phyloP scores from a whole-genome alignment of 2,888 invertebrate species.

The Thumatha senex region DNA sequence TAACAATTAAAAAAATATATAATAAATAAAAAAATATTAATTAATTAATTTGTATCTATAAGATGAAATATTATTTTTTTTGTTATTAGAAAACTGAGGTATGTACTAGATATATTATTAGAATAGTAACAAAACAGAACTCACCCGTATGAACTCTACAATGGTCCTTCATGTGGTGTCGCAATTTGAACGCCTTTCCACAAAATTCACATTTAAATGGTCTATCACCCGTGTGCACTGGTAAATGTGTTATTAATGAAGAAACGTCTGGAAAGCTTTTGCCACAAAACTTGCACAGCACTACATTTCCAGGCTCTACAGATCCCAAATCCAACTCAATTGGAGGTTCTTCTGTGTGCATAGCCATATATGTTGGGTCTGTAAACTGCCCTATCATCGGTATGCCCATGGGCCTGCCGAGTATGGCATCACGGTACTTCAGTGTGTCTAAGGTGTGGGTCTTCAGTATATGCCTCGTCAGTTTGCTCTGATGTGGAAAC shows the following conservation, averaged over 20 bases:
- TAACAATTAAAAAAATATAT: neutral
- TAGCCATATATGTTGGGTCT: constrained; percentile 72
- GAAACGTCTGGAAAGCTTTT: constrained; percentile 96
- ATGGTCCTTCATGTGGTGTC: constrained; percentile 97
- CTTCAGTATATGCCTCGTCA: constrained; percentile 94
- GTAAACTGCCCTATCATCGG: constrained; percentile 76
- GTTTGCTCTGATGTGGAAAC: constrained; percentile 95
- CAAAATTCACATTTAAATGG: constrained; percentile 97
- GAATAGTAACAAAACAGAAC: constrained; percentile 30
- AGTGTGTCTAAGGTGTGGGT: constrained; percentile 94
- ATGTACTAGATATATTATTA: neutral
- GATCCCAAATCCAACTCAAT: constrained; percentile 82
- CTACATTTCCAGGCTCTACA: constrained; percentile 89
- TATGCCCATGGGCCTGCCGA: constrained; percentile 67
- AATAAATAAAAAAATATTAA: neutral
- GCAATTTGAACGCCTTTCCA: constrained; percentile 95
- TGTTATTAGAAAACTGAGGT: too few relatives aligned
- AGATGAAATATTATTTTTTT: too few relatives aligned
- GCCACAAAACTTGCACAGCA: constrained; percentile 96
- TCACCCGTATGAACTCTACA: constrained; percentile 95
- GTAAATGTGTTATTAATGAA: constrained; percentile 93
- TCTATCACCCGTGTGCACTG: constrained; percentile 94
- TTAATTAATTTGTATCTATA: too few relatives aligned
- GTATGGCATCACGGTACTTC: constrained; percentile 90
- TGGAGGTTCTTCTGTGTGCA: constrained; percentile 84